Conservation (phyloP, 92 coral and sea anemone genomes). For the Paramuricea clavata region DNA sequence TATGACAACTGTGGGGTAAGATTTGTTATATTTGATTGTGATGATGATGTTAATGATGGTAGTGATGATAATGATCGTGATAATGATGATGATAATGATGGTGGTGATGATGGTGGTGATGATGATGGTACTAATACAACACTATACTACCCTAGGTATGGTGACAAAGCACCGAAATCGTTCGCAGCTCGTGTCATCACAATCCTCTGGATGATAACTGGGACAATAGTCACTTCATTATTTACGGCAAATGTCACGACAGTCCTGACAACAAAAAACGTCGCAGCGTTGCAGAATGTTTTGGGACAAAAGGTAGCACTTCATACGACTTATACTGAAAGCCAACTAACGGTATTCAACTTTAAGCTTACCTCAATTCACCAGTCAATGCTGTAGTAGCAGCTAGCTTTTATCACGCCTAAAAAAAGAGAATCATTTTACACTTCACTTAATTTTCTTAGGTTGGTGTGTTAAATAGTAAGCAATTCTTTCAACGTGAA, state of each 20-base stretch:
- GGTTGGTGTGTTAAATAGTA: slow-evolving; percentile 48
- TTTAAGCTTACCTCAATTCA: no score
- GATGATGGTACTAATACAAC: neutral
- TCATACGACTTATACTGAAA: neutral
- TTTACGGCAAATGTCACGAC: slow-evolving; percentile 47
- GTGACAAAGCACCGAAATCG: slow-evolving; percentile 41
- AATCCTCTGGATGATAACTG: slow-evolving; percentile 45
- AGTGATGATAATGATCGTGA: slow-evolving; percentile 12
- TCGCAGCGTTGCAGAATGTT: slow-evolving; percentile 38
- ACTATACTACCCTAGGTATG: neutral
- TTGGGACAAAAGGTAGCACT: slow-evolving; percentile 38
- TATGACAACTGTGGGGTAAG: neutral
- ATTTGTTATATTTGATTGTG: neutral
- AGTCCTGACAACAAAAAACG: slow-evolving; percentile 35
- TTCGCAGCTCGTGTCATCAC: slow-evolving; percentile 36
- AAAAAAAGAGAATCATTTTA: no score
- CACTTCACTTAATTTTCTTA: no score
- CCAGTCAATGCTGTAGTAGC: no score
- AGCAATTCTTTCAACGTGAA: slow-evolving; percentile 25
- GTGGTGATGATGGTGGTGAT: neutral
- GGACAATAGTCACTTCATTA: slow-evolving; percentile 35
- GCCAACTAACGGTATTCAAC: no score
- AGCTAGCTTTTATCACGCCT: no score
- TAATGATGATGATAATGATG: neutral
- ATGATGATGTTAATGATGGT: neutral